Percentiles rank a stretch among this genome's conserved stretches.
Conservation (phyloP, 2,113 vertebrate species). For the Peromyscus leucopus region DNA sequence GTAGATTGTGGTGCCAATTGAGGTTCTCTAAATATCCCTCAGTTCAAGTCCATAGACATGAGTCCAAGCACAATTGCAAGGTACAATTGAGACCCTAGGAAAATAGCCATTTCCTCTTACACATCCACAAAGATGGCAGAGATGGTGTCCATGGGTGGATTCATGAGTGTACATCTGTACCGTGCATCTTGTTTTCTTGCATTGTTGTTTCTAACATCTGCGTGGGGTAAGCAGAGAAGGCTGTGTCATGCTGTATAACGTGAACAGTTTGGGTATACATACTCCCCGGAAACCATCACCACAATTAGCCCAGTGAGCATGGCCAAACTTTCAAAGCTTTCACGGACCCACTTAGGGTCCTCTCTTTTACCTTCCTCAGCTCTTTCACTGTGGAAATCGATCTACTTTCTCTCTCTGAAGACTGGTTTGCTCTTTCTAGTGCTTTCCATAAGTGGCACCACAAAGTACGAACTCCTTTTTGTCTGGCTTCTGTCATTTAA, state of each 20-base stretch:
- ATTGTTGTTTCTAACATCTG: background rate
- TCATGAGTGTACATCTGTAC: rapidly evolving
- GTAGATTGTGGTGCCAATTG: background rate
- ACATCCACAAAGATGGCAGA: background rate
- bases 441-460: background rate
- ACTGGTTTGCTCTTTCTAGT: conserved; percentile 3
- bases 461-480: background rate
- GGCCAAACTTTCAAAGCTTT: background rate
- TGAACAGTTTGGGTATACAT: background rate
- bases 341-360: background rate
- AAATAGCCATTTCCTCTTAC: rapidly evolving
- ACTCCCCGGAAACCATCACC: background rate
- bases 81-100: background rate
- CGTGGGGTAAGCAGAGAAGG: background rate
- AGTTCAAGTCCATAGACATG: background rate
- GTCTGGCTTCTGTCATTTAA: background rate
- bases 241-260: background rate
- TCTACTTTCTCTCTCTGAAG: conserved; percentile 23
- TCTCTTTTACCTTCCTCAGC: background rate
- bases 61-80: background rate
- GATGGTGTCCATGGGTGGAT: background rate
- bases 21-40: background rate
- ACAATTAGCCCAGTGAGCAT: background rate
- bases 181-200: background rate
- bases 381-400: background rate